phyloP scores from a whole-genome alignment of 2,113 vertebrate genomes.

The Tupaia tana region DNA sequence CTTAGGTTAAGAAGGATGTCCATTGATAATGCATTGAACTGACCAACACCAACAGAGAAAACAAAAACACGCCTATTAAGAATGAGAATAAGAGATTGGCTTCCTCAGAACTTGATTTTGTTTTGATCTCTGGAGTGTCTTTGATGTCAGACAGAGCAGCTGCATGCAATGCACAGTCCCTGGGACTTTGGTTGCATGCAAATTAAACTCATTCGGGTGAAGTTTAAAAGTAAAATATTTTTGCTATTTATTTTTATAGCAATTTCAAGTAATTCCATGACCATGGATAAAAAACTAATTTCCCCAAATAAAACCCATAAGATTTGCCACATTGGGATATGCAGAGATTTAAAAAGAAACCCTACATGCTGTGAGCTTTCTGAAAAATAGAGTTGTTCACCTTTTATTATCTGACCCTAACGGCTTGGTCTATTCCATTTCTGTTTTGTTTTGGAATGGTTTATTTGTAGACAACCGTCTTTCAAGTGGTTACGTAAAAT shows the following conservation, averaged over 20 bases:
- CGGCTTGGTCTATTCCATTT: neutral
- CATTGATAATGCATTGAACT: conserved; percentile 30
- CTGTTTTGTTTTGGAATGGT: neutral
- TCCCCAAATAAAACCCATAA: conserved; percentile 57
- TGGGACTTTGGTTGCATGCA: neutral
- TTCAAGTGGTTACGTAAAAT: neutral
- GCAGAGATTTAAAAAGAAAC: neutral
- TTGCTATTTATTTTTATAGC: conserved; percentile 45
- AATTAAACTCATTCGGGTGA: conserved; percentile 60
- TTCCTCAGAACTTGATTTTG: conserved; percentile 63
- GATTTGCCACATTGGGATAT: neutral
- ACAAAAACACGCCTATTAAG: conserved; percentile 33
- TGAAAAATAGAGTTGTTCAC: neutral
- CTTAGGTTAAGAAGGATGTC: neutral
- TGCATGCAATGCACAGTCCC: neutral
- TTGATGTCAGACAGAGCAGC: conserved; percentile 64
- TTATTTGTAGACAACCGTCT: neutral
- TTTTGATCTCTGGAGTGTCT: conserved; percentile 75
- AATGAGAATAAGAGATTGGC: conserved; percentile 6
- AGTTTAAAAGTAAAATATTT: conserved; percentile 61
- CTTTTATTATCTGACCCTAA: neutral
- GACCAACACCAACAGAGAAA: conserved; percentile 17
- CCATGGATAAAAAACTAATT: conserved; percentile 49
- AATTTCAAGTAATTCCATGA: conserved; percentile 36
- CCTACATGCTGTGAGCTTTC: neutral